Evolutionary conservation across 2,888 invertebrate species (phyloP).

Genomic region (Dryobota labecula): DNA sequence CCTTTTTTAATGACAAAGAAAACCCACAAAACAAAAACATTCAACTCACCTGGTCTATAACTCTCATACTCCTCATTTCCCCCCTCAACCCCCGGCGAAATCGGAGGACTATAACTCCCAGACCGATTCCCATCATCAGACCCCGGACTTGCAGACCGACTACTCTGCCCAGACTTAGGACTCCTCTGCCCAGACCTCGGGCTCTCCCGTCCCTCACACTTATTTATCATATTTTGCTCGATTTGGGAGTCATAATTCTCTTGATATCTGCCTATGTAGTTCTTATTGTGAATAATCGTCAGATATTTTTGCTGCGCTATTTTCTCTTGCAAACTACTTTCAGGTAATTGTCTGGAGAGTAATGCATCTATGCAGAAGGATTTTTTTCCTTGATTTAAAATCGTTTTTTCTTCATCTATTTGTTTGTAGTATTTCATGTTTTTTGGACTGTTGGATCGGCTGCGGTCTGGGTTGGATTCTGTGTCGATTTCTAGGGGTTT

Average conservation of each 20-base stretch:
- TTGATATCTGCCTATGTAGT: conserved; percentile 82
- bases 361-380: conserved; percentile 98
- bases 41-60: conserved; percentile 84
- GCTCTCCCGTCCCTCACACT: conserved; percentile 76
- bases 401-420: conserved; percentile 81
- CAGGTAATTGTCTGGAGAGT: conserved; percentile 91
- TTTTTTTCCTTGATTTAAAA: conserved; percentile 89
- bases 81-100: conserved; percentile 96
- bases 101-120: conserved; percentile 95
- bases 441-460: conserved; percentile 83
- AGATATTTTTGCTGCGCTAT: conserved; percentile 84
- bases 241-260: conserved; percentile 87
- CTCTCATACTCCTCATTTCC: conserved; percentile 86
- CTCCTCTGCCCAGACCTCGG: conserved; percentile 69
- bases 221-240: conserved; percentile 85
- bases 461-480: conserved; percentile 78
- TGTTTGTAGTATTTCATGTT: conserved; percentile 81
- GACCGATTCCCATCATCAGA: conserved; percentile 91
- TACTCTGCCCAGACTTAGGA: conserved; percentile 76
- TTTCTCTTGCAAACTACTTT: conserved; percentile 78
- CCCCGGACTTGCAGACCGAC: conserved; percentile 81
- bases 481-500: conserved; percentile 83
- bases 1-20: neutral
- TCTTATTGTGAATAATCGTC: conserved; percentile 83
- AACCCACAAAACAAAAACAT: fast-evolving